A percentile compares a stretch with the other conserved stretches of the same genome.
These are phyloP conservation scores for Garrulus glandarius DNA, from an alignment of 2,797 vertebrate genomes.

Conservation along the genomic window DNA sequence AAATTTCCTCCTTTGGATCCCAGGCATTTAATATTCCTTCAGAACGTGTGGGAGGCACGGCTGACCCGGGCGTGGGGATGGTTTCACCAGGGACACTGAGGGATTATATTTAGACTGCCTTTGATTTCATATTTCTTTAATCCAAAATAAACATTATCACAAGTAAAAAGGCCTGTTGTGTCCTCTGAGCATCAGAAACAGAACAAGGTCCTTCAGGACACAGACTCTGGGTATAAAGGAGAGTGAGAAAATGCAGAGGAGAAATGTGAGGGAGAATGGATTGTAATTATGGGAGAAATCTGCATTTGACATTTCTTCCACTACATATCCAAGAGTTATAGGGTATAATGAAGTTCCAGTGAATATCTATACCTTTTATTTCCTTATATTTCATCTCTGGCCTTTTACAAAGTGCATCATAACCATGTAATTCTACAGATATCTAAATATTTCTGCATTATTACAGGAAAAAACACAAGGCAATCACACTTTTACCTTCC, in stretches of 20 bases:
- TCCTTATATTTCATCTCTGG: constrained; percentile 40
- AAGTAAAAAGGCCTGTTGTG: neutral
- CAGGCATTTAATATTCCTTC: rapidly evolving
- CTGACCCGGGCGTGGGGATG: neutral
- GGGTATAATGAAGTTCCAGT: neutral
- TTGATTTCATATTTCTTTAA: neutral
- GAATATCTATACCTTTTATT: constrained; percentile 10
- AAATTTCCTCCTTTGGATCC: no score
- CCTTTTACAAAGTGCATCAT: constrained; percentile 18
- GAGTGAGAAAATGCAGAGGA: neutral
- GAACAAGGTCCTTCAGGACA: neutral
- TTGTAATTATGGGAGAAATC: constrained; percentile 10
- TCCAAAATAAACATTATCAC: constrained; percentile 11
- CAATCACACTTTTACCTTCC: constrained; percentile 44
- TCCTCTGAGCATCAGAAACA: neutral
- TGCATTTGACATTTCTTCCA: constrained; percentile 37
- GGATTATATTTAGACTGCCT: neutral
- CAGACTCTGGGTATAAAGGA: neutral
- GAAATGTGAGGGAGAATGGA: neutral
- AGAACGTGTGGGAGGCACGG: neutral
- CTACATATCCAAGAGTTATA: neutral
- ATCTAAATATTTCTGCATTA: constrained; percentile 50
- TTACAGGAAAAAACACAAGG: constrained; percentile 3
- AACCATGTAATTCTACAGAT: neutral
- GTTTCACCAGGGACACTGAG: neutral